Conservation (phyloP, 1,140 invertebrate species). For the Anastrepha obliqua region DNA sequence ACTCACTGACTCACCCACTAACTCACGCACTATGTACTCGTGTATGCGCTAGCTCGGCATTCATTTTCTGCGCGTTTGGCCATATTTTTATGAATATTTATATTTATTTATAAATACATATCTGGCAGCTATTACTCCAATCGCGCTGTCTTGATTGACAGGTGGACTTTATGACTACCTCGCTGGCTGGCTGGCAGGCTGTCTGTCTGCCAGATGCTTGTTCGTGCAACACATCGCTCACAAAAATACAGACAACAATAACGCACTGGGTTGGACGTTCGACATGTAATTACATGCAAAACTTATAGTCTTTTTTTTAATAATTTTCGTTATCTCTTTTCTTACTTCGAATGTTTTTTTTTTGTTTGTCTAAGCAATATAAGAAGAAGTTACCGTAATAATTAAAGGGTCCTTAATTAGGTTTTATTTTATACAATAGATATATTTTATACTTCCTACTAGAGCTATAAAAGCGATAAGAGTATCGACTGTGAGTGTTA, state of each 20-base stretch:
- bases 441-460: too few relatives aligned
- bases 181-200: neutral
- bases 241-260: neutral
- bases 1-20: too few relatives aligned
- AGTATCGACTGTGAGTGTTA: too few relatives aligned
- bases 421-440: too few relatives aligned
- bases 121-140: neutral
- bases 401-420: neutral
- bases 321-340: neutral
- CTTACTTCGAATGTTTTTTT: neutral
- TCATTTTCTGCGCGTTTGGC: neutral
- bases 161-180: neutral
- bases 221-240: neutral
- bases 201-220: neutral
- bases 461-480: too few relatives aligned
- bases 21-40: too few relatives aligned
- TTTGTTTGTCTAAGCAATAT: neutral
- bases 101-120: conserved; percentile 11
- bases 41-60: neutral
- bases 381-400: neutral
- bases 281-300: conserved; percentile 16
- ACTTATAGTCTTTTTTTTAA: neutral
- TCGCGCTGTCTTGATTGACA: conserved; percentile 18
- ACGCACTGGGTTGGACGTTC: neutral
- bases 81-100: neutral